phyloP scores from a whole-genome alignment of 2,888 invertebrate genomes.

The Gari tellinella region DNA sequence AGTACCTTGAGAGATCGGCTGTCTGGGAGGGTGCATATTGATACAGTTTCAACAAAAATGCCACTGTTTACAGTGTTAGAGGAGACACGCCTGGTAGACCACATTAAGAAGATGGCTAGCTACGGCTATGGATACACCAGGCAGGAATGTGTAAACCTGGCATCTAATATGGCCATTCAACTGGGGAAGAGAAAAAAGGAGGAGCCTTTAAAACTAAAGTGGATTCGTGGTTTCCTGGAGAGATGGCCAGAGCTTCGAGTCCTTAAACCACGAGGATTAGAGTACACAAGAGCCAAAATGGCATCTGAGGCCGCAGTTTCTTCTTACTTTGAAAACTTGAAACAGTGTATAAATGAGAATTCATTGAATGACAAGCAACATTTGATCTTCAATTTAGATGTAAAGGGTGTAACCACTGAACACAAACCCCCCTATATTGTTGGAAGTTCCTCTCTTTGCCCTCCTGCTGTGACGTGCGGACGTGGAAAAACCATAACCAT shows the following conservation, averaged over 20 bases:
- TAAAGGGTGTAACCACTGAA: conserved; percentile 33
- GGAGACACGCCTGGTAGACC: conserved; percentile 20
- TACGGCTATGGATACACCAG: conserved; percentile 36
- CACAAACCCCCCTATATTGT: conserved; percentile 36
- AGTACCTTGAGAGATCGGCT: conserved; percentile 28
- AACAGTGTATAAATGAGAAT: conserved; percentile 6
- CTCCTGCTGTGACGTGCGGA: conserved; percentile 23
- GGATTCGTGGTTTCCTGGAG: conserved; percentile 18
- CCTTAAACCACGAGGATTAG: conserved; percentile 18
- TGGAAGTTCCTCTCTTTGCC: not conserved
- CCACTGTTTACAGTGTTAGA: conserved; percentile 22
- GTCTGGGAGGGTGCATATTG: conserved; percentile 12
- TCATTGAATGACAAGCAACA: conserved; percentile 30
- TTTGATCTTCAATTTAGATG: conserved; percentile 45
- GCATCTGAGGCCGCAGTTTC: conserved; percentile 8
- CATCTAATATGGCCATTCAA: conserved; percentile 26
- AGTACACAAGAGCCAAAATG: conserved; percentile 28
- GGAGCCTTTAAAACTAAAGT: conserved; percentile 12
- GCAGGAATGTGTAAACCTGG: conserved; percentile 23
- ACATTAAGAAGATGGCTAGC: conserved; percentile 24
- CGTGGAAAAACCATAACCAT: conserved; percentile 21
- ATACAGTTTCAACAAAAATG: conserved; percentile 8
- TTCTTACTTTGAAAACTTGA: conserved; percentile 18
- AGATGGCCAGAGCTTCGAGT: conserved; percentile 24
- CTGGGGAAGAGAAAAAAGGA: conserved; percentile 23